Evolutionary conservation across 2,113 vertebrate genomes (phyloP).

Genomic region (Perccottus glenii): DNA sequence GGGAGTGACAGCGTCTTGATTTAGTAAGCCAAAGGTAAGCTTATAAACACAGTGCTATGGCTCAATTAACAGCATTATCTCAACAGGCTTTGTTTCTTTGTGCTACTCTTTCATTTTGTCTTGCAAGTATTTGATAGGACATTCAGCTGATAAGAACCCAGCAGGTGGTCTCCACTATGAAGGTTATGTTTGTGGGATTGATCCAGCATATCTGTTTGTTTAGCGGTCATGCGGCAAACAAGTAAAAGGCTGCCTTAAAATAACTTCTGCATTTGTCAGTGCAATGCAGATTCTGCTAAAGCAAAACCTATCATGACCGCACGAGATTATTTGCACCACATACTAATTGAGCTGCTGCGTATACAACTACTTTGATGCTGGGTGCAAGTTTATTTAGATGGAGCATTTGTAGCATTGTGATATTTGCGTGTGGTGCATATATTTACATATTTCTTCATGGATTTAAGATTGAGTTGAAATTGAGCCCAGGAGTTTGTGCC

Average conservation of each 20-base stretch:
- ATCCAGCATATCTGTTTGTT: conserved; percentile 6
- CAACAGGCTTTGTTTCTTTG: conserved; percentile 9
- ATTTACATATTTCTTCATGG: conserved; percentile 74
- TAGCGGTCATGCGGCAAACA: conserved; percentile 23
- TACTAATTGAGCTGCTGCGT: conserved; percentile 46
- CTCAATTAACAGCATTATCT: conserved; percentile 24
- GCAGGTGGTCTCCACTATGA: conserved; percentile 8
- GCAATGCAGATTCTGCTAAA: conserved; percentile 24
- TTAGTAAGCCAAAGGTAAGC: conserved; percentile 32
- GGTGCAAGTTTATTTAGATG: conserved; percentile 49
- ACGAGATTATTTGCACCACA: conserved; percentile 43
- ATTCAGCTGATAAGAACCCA: conserved; percentile 19
- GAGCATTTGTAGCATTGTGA: conserved; percentile 53
- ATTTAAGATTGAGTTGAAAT: conserved; percentile 73
- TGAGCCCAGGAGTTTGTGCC: conserved; percentile 72
- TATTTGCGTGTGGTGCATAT: conserved; percentile 59
- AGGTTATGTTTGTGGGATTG: conserved; percentile 23
- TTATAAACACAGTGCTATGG: conserved; percentile 13
- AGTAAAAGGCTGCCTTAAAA: conserved; percentile 25
- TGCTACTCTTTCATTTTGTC: not conserved
- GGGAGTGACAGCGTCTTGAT: conserved; percentile 29
- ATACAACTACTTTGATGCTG: conserved; percentile 49
- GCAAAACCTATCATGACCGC: conserved; percentile 31
- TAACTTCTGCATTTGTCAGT: conserved; percentile 30
- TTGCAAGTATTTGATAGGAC: conserved; percentile 1